phyloP scores from a whole-genome alignment of 2,888 invertebrate genomes.

The Aricia artaxerxes region DNA sequence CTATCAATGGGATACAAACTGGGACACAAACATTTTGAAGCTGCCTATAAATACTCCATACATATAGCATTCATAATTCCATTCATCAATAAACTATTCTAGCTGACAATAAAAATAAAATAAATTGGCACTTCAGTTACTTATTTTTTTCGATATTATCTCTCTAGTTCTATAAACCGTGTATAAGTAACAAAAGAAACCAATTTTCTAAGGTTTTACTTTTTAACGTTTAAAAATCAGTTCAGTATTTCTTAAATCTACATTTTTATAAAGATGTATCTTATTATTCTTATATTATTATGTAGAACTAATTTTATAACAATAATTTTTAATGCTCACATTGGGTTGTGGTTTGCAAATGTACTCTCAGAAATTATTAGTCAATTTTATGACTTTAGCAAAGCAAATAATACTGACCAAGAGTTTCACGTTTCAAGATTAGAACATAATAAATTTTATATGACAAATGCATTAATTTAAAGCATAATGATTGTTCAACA shows the following conservation, averaged over 20 bases:
- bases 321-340: not conserved
- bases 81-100: slow-evolving; percentile 2
- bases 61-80: not conserved
- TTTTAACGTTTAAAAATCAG: slow-evolving; percentile 26
- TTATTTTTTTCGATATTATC: not conserved
- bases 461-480: not conserved
- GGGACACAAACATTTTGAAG: no score
- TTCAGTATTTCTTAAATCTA: slow-evolving; percentile 26
- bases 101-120: slow-evolving; percentile 10
- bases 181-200: slow-evolving; percentile 21
- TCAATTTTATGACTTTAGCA: not conserved
- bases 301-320: not conserved
- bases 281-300: not conserved
- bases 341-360: not conserved
- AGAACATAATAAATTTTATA: not conserved
- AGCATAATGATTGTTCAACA: not conserved
- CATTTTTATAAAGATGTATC: not conserved
- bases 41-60: no score
- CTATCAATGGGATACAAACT: no score
- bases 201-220: slow-evolving; percentile 11
- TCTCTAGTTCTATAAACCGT: not conserved
- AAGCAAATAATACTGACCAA: slow-evolving; percentile 22
- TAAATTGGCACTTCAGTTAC: slow-evolving; percentile 30
- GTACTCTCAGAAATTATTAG: not conserved
- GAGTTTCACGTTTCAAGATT: not conserved